phyloP scores from a whole-genome alignment of 1,140 invertebrate species.

The Radopholus similis region DNA sequence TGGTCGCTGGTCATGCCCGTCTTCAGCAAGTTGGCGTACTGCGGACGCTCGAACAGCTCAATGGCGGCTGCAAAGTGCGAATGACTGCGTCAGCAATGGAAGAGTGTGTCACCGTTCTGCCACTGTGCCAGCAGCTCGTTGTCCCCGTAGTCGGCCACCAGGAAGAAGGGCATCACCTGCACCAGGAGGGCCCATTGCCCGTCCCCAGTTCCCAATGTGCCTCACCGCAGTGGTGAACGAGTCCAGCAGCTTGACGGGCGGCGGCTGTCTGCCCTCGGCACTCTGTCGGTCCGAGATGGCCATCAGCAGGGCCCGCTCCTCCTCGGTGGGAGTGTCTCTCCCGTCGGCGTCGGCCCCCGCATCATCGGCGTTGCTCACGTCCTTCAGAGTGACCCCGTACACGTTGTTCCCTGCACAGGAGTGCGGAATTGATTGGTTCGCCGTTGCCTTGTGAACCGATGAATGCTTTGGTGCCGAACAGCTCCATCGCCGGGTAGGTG shows the following conservation, averaged over 20 bases:
- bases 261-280: too few species aligned
- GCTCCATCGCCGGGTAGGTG: conserved; percentile 55
- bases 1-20: conserved; percentile 57
- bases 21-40: conserved; percentile 51
- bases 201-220: neutral
- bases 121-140: conserved; percentile 20
- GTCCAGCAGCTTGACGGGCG: conserved; percentile 18
- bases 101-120: conserved; percentile 19
- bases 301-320: conserved; percentile 6
- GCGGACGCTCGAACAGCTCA: conserved; percentile 42
- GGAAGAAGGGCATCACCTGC: conserved; percentile 48
- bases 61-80: conserved; percentile 34
- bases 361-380: neutral
- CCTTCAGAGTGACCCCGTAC: conserved; percentile 47
- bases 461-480: conserved; percentile 56
- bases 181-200: neutral
- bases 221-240: conserved; percentile 48
- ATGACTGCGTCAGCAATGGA: neutral
- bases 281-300: neutral
- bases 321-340: neutral
- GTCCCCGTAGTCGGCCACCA: conserved; percentile 50
- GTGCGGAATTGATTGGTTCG: neutral
- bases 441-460: conserved; percentile 37
- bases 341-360: neutral
- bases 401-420: conserved; percentile 47